Conservation (phyloP, 2,113 vertebrate species). For the Lanius ludovicianus region DNA sequence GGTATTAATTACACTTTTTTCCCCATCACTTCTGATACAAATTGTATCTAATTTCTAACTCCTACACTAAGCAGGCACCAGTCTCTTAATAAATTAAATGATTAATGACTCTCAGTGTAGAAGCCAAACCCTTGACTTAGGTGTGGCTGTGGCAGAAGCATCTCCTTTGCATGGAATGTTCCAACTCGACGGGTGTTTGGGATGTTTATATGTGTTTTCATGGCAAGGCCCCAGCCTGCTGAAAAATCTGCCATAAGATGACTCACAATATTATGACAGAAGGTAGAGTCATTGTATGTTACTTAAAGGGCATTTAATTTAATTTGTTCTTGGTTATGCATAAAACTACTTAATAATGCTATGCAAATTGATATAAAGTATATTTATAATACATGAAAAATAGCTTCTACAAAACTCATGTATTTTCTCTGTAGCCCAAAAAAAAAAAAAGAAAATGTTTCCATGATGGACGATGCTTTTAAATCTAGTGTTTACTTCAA, state of each 20-base stretch:
- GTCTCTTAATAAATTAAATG: not conserved
- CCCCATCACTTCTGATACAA: not conserved
- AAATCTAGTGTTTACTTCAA: not conserved
- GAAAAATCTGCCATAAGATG: not conserved
- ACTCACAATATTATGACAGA: conserved; percentile 30
- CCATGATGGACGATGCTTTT: not conserved
- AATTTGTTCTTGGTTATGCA: not conserved
- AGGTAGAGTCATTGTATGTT: not conserved
- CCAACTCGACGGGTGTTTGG: not conserved
- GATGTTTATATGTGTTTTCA: conserved; percentile 1
- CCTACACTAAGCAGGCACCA: not conserved
- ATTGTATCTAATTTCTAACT: conserved; percentile 12
- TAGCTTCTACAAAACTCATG: not conserved
- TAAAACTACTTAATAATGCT: not conserved
- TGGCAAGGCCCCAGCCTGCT: not conserved
- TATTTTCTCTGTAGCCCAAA: not conserved
- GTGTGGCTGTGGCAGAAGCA: not conserved
- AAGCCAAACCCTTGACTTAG: conserved; percentile 19
- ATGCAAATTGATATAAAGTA: not conserved
- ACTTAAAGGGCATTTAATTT: not conserved
- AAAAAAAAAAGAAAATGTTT: not conserved
- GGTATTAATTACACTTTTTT: not conserved
- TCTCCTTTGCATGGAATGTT: conserved; percentile 42
- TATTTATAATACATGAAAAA: not conserved
- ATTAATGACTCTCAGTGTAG: not conserved